A percentile compares a stretch with the other conserved stretches of the same genome.
phyloP scores from a whole-genome alignment of 2,113 vertebrate genomes.

The Sphaerodactylus townsendi region DNA sequence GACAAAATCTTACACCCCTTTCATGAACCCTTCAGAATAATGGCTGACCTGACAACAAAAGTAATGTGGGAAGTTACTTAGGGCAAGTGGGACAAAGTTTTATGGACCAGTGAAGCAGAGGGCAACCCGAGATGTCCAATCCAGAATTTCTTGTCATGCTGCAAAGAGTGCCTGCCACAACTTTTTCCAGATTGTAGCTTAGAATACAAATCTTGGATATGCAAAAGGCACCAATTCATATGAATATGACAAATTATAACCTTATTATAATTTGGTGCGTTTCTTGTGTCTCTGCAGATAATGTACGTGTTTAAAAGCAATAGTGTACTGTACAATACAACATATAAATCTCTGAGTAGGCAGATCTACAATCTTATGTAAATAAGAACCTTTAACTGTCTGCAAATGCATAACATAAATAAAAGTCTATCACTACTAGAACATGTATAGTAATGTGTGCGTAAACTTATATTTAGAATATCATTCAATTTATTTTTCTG shows the following conservation, averaged over 20 bases:
- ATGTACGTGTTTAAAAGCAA: conserved; percentile 1
- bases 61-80: not conserved
- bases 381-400: conserved; percentile 25
- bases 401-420: conserved; percentile 28
- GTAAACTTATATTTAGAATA: conserved; percentile 62
- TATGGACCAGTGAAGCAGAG: not conserved
- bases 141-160: not conserved
- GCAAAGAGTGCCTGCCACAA: not conserved
- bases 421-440: conserved; percentile 11
- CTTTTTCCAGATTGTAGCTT: not conserved
- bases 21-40: not conserved
- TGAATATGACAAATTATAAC: not conserved
- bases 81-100: too few relatives aligned
- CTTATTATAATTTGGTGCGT: not conserved
- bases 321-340: not conserved
- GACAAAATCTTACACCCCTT: not conserved
- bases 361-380: conserved; percentile 19
- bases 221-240: not conserved
- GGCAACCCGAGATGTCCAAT: not conserved
- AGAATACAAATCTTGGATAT: not conserved
- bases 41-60: not conserved
- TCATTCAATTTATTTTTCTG: conserved; percentile 72
- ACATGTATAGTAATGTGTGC: conserved; percentile 26
- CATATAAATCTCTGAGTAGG: not conserved
- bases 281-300: not conserved